Evolutionary conservation across 2,888 invertebrate species (phyloP), one percentile per base, ranked within the genome.

Genomic region (Andrena hattorfiana): DNA sequence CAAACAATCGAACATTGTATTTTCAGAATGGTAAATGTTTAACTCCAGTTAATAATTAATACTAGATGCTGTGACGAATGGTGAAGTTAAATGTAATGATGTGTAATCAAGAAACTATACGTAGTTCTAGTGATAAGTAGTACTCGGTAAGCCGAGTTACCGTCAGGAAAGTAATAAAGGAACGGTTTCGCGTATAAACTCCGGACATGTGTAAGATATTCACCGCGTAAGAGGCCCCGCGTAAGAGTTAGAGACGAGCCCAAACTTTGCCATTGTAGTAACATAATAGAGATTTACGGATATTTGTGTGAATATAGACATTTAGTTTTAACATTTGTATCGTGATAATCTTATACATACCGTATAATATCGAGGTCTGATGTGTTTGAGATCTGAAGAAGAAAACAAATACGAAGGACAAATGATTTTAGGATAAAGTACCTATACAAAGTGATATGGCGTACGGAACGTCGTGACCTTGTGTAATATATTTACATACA

Each of bases 271-370:
- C 88, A 90, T 89, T 88, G 77, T 83, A 85, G 70, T 85, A 84
- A 81, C 76, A 83, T 90, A 87, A 87, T 87, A 87, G 77, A 48
- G 78, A 83, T 88, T 82, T 87, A 86, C 76, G 76, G 79, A 89
- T 85, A 89, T 89, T 82, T 85, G 86, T 92, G 91, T 93, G 91
- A 91, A 92, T 90, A 92, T 91, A 91, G 83, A 79, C 77, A 81
- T 78, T 73, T 90, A 89, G 80, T 63, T 84, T 68, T 91, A 91
- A 89, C 81, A 71, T 90, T 92, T 92, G 76, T 88, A 89, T 89
- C 85, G 83, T 83, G 79, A 89, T 85, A 76, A 82, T 84, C 67
- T 78, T 77, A 79, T 75, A 56, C 56, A 13, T 23, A 26, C 10
- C 23, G 23, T 26, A 60, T 83, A 68, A 73, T 73, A 75, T 80